Conservation (phyloP, 2,888 invertebrate genomes). For the Galerucella calmariensis region DNA sequence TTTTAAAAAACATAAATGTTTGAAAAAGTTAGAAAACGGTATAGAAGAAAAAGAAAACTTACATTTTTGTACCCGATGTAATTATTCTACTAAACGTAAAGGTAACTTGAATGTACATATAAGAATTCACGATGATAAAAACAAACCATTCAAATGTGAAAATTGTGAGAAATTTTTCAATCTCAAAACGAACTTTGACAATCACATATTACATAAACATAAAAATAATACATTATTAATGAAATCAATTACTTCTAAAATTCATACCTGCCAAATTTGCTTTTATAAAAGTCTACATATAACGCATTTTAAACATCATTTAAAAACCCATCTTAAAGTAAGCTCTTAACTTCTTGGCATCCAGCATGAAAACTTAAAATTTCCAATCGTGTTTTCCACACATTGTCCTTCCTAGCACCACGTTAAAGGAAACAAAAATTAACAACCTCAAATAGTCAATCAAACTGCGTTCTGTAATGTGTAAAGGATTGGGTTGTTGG, state of each 20-base stretch:
- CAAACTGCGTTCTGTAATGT: no score
- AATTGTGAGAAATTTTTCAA: slow-evolving; percentile 34
- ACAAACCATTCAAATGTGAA: slow-evolving; percentile 27
- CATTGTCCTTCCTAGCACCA: no score
- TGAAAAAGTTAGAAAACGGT: neutral
- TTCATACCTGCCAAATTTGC: slow-evolving; percentile 30
- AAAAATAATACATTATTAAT: slow-evolving; percentile 16
- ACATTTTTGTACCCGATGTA: slow-evolving; percentile 7
- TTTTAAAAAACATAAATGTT: neutral
- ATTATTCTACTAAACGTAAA: neutral
- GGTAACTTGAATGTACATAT: neutral
- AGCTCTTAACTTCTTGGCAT: no score
- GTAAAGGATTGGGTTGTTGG: no score
- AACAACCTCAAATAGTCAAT: no score
- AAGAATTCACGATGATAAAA: slow-evolving; percentile 13
- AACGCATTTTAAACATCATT: slow-evolving; percentile 23
- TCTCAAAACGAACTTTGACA: slow-evolving; percentile 32
- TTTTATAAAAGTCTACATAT: slow-evolving; percentile 11
- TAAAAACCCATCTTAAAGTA: slow-evolving; percentile 27
- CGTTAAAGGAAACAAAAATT: no score
- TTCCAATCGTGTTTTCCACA: no score
- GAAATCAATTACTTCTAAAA: slow-evolving; percentile 26
- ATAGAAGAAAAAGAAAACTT: neutral
- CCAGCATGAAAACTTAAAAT: no score
- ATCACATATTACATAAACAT: slow-evolving; percentile 38